phyloP scores from a whole-genome alignment of 2,888 invertebrate species.

The Nomada ruficornis region DNA sequence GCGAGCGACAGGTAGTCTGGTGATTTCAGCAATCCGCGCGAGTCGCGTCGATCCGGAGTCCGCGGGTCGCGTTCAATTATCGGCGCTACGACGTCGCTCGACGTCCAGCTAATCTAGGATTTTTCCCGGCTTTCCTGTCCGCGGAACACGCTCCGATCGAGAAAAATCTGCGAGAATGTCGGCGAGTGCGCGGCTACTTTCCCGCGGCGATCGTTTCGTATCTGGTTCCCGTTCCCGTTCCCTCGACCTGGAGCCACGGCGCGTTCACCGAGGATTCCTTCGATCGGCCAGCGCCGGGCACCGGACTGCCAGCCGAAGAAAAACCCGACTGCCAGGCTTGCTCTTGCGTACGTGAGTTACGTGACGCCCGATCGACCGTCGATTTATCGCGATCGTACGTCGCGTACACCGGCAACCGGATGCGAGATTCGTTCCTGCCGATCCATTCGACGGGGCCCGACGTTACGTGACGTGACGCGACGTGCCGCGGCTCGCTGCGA shows the following conservation, averaged over 20 bases:
- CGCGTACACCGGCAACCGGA: conserved; percentile 72
- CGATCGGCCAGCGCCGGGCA: conserved; percentile 71
- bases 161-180: conserved; percentile 78
- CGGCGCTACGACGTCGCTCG: conserved; percentile 26
- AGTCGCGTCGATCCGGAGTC: not conserved
- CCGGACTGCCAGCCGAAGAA: conserved; percentile 70
- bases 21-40: conserved; percentile 34
- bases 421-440: conserved; percentile 67
- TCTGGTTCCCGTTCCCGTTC: conserved; percentile 42
- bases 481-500: conserved; percentile 16
- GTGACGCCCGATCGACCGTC: conserved; percentile 77
- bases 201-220: conserved; percentile 61
- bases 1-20: conserved; percentile 25
- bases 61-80: conserved; percentile 42
- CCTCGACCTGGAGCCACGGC: conserved; percentile 11
- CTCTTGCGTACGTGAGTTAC: conserved; percentile 80
- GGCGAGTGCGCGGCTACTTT: conserved; percentile 72
- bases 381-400: conserved; percentile 77
- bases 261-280: conserved; percentile 66
- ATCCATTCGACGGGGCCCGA: conserved; percentile 53
- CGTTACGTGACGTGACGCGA: conserved; percentile 61
- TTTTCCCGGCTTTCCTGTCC: conserved; percentile 47
- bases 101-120: conserved; percentile 31
- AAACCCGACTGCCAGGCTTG: conserved; percentile 73
- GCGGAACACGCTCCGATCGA: conserved; percentile 1